Base-by-base conservation (phyloP, 2,113 vertebrate genomes). In the Macquaria australasica region DNA sequence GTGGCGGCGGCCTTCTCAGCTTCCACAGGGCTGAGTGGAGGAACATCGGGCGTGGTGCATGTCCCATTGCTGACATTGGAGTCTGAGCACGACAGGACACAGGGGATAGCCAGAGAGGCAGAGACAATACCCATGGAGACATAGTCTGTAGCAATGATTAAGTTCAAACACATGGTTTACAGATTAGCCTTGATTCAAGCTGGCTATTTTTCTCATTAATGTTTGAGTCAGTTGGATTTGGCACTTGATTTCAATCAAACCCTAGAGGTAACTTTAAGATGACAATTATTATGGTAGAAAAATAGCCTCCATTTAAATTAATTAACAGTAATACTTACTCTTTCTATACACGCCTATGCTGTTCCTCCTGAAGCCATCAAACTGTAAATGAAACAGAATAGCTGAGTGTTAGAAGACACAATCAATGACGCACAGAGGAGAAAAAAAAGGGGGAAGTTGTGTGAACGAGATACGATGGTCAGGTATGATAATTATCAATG, bases 1-100 rank as follows among this genome's bases (percentile, higher is more conserved):
- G 97, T 97, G 62, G 96, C n/a, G 0, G 97, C 96, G 0, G 97
- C 96, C 89, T 91, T 95, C 73, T 97, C 96, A 0, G 88, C 82
- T 25, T 93, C 92, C 12, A 93, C 69, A 0, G 90, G 91, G 85
- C 92, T 91, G 23, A 89, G 89, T 0, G 87, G 93, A 18, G 91
- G 88, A 41, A 20, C 77, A 20, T 55, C 25, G 3, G 87, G 72
- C 37, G 5, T 1, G 11, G 66, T 43, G 60, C 89, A 88, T 0
- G 78, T 85, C 37, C 94, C 92, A 31, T 94, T 95, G 73, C 80
- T 91, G 82, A 82, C 59, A 20, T 77, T 87, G 74, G 94, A 93
- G 78, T 91, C 94, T 94, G 88, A 84, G 87, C 77, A 87, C 59
- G 84, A 91, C 66, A 88, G 77, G 81, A 90, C 69, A 91, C 88